phyloP scores from a whole-genome alignment of 2,113 vertebrate genomes.

The Burhinus oedicnemus region DNA sequence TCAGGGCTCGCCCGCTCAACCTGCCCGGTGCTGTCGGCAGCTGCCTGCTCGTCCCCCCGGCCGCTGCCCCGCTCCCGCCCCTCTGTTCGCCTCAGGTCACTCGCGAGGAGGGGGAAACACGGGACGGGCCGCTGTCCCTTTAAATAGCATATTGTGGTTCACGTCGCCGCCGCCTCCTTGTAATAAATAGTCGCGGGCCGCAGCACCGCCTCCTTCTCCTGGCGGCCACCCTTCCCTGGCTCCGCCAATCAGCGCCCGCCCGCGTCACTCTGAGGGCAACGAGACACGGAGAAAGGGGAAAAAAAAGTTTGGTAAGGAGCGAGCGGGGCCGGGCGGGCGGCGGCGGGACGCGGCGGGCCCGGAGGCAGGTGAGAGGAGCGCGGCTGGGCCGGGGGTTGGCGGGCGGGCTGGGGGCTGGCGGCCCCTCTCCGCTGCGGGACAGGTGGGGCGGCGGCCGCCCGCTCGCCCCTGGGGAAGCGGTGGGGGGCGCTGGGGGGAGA shows the following conservation, averaged over 20 bases:
- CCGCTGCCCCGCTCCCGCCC: background rate
- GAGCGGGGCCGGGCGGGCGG: conserved; percentile 28
- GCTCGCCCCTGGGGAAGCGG: background rate
- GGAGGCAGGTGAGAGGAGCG: background rate
- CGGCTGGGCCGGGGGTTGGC: background rate
- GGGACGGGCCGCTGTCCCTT: background rate
- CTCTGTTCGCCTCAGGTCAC: background rate
- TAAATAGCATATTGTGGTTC: conserved; percentile 21
- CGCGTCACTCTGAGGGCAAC: conserved; percentile 58
- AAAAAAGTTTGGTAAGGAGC: conserved; percentile 76
- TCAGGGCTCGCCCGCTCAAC: no score
- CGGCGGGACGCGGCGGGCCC: background rate
- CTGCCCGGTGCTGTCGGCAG: rapidly evolving
- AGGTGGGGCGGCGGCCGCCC: background rate
- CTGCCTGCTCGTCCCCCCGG: background rate
- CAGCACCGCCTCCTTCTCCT: background rate
- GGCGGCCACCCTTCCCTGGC: background rate
- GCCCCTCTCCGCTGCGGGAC: background rate
- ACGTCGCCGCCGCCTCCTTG: conserved; percentile 56
- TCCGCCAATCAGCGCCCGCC: conserved; percentile 59
- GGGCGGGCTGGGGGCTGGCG: no score
- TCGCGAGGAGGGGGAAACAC: rapidly evolving
- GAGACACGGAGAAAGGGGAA: conserved; percentile 53
- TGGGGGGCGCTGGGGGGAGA: background rate
- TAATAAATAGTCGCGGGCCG: background rate